Percentiles rank a stretch among this genome's conserved stretches.
Conservation (phyloP, 23 tunicate species). For the Ciona savignyi region DNA sequence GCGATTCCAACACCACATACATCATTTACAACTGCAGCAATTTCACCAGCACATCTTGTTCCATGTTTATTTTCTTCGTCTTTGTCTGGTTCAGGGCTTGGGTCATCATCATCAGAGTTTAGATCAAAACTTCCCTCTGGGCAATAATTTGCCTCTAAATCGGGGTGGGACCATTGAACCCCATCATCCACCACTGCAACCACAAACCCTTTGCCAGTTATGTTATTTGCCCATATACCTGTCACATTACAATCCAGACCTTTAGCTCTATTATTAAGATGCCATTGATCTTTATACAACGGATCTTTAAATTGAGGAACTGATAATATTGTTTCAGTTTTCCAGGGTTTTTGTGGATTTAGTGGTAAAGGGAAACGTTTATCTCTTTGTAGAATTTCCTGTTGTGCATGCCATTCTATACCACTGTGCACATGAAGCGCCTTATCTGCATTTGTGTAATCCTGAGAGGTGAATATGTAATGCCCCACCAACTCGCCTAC, state of each 20-base stretch:
- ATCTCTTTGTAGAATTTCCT: conserved; percentile 29
- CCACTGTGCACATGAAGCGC: conserved; percentile 11
- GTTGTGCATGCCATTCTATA: conserved; percentile 51
- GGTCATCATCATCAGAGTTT: conserved; percentile 91
- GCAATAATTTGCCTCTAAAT: conserved; percentile 69
- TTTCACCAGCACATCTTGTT: conserved; percentile 97
- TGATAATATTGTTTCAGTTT: not conserved
- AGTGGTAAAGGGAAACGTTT: conserved; percentile 12
- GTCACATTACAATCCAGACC: conserved; percentile 80
- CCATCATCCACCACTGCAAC: conserved; percentile 99
- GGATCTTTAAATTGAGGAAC: conserved; percentile 53
- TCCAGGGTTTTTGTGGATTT: not conserved
- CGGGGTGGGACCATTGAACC: conserved; percentile 96
- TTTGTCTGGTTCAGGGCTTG: conserved; percentile 60
- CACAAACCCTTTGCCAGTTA: conserved; percentile 88
- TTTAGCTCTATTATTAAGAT: conserved; percentile 38
- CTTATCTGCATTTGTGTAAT: not conserved
- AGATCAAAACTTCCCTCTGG: conserved; percentile 87
- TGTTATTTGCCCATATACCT: conserved; percentile 70
- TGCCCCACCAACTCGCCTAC: conserved; percentile 72
- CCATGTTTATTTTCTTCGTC: conserved; percentile 89
- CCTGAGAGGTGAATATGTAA: conserved; percentile 33
- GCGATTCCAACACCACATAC: conserved; percentile 97
- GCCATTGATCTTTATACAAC: conserved; percentile 79
- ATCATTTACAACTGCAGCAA: conserved; percentile 80